Conservation (phyloP, 2,113 vertebrate species). For the Pelvicachromis taeniatus region DNA sequence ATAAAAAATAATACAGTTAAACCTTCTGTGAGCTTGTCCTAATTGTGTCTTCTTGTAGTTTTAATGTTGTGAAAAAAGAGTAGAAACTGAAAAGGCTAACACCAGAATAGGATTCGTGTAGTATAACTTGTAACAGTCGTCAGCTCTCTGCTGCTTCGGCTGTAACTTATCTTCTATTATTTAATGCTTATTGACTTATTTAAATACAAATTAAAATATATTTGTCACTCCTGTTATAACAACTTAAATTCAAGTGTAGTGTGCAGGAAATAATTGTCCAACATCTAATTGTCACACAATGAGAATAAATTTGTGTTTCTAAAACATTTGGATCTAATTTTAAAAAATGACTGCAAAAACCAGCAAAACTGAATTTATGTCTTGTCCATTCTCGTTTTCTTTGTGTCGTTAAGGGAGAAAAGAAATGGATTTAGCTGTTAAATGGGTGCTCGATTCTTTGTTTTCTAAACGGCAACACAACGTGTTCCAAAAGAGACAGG, state of each 20-base stretch:
- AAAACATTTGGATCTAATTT: background rate
- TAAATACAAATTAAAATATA: background rate
- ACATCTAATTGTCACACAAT: background rate
- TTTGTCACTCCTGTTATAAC: background rate
- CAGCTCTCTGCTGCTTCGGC: background rate
- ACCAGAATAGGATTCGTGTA: background rate
- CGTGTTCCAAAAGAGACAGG: background rate
- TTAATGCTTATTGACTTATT: background rate
- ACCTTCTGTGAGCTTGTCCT: background rate
- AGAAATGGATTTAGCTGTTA: background rate
- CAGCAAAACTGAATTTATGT: background rate
- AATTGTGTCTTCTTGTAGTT: background rate
- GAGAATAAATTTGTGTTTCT: background rate
- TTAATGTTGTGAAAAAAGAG: background rate
- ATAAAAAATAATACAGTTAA: background rate
- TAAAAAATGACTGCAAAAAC: rapidly evolving
- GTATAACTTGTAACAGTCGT: background rate
- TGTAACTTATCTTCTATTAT: background rate
- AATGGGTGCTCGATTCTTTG: background rate
- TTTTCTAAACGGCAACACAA: slow-evolving; percentile 3
- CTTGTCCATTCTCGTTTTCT: background rate
- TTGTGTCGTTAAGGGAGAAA: background rate
- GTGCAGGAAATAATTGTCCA: background rate
- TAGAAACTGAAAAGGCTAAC: background rate
- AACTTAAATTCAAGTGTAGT: background rate